Base-by-base conservation (phyloP, 1,140 invertebrate species). In the Idris sp. region DNA sequence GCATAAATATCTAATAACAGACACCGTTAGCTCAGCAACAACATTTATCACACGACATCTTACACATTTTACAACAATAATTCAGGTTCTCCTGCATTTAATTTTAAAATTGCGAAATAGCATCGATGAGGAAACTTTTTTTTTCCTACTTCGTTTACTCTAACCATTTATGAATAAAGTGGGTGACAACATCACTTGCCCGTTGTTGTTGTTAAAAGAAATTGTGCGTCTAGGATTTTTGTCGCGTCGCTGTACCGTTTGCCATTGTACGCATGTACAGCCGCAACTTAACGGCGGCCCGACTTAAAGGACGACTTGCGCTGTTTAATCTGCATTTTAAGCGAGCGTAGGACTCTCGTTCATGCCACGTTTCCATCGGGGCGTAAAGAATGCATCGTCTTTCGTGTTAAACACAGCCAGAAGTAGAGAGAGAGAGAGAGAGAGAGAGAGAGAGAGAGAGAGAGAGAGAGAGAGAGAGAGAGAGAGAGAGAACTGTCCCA, bases 251-350 rank as follows among this genome's bases (percentile, higher is more conserved):
- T 76, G 65, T 76, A 76, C 73, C 73, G 73, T 76, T 76, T 31
- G 9, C 73, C 59, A 76, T 76, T 76, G 74, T 76, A 35, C 54
- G 13, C 14, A 16, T n/a, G n/a, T n/a, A 14, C 40, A n/a, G 7
- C 26, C n/a, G 26, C 9, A 14, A 38, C 53, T 56, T 43, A 28
- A 44, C 65, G 74, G 64, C 78, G 67, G 71, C 31, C 46, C 40
- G 14, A 25, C 30, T 54, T 56, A 74, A 76, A 77, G 59, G 77
- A 72, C 65, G 67, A 48, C 22, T 38, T 40, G 33, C 44, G 33
- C 19, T 49, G 78, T 61, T 77, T 77, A 80, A 81, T 81, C 79
- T 80, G 78, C 79, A 81, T 81, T 81, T 81, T 80, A 79, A 81
- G 80, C 77, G 77, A 81, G 77, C 54, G 38, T 53, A 67, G 36